Evolutionary conservation across 2,113 vertebrate genomes (phyloP), one percentile per base, ranked within the genome.

Genomic region (Odocoileus virginianus): DNA sequence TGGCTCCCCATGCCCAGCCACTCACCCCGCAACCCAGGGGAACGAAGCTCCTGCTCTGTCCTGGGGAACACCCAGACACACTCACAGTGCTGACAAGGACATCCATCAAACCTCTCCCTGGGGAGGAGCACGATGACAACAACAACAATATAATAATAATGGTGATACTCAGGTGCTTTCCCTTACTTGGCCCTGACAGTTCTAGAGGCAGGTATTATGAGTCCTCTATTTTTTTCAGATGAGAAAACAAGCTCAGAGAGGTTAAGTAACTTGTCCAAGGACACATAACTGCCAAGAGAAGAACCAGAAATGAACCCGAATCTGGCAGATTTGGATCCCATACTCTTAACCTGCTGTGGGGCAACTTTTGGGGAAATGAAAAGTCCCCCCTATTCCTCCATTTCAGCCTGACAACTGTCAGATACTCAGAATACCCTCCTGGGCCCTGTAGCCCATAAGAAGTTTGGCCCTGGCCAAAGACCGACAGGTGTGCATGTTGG

Each of bases 131-230:
- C 0, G 8, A 50, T 1, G 27, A 15, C 17, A 28, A 27, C 6
- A 9, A 76, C 6, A 0, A 40, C 19, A 6, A 2, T 2, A 13
- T 43, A 2, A 33, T 19, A 12, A n/a, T 12, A 14, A 27, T 0
- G 6, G 52, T 12, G 36, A 14, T 2, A 36, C 1, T 36, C 28
- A 10, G 5, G 30, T 45, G 40, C 64, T 74, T 21, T 54, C 30
- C 30, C 54, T 93, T 95, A 45, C 7, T 52, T 5, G 40, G 83
- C 16, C 45, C 43, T 30, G 47, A 81, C 52, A n/a, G 30, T 33
- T 52, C 61, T 28, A 13, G 36, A 92, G 52, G 78, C 58, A 52
- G 52, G 60, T 83, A 58, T 79, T 47, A 61, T 76, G 23, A 82
- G 45, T 47, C 57, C 58, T n/a, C 58, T 30, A 21, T 30, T 52